Conservation (phyloP, 2,113 vertebrate species). For the Hassar affinis region DNA sequence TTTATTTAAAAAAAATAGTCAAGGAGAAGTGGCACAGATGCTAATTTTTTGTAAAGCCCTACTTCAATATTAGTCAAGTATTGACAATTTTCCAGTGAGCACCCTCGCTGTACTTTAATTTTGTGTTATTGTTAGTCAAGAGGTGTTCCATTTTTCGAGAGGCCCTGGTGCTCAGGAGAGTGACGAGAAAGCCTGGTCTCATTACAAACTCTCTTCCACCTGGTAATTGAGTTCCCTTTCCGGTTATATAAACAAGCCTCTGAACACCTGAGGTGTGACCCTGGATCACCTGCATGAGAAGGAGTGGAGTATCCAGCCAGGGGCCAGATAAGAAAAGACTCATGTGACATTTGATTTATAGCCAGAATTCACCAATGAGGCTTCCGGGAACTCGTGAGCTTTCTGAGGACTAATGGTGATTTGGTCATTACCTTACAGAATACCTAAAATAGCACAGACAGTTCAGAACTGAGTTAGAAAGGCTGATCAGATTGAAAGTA, state of each 20-base stretch:
- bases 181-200: conserved; percentile 30
- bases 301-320: conserved; percentile 41
- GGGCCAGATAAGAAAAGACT: conserved; percentile 23
- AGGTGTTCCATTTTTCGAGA: conserved; percentile 6
- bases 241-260: conserved; percentile 46
- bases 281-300: conserved; percentile 48
- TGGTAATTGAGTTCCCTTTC: conserved; percentile 50
- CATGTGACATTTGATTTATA: conserved; percentile 34
- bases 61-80: conserved; percentile 54
- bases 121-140: conserved; percentile 54
- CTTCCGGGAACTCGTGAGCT: not conserved
- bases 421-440: conserved; percentile 22
- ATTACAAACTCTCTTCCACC: conserved; percentile 34
- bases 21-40: conserved; percentile 27
- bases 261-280: conserved; percentile 55
- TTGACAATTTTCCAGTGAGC: conserved; percentile 58
- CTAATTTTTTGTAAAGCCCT: conserved; percentile 44
- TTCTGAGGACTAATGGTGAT: conserved; percentile 44
- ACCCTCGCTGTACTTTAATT: conserved; percentile 55
- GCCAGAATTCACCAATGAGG: not conserved
- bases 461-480: conserved; percentile 36
- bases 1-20: conserved; percentile 26
- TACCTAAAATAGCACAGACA: conserved; percentile 23
- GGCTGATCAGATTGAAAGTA: conserved; percentile 35
- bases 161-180: conserved; percentile 20